A percentile compares a stretch with the other conserved stretches of the same genome.
phyloP scores from a whole-genome alignment of 2,888 invertebrate genomes.

The Cerastoderma edule region DNA sequence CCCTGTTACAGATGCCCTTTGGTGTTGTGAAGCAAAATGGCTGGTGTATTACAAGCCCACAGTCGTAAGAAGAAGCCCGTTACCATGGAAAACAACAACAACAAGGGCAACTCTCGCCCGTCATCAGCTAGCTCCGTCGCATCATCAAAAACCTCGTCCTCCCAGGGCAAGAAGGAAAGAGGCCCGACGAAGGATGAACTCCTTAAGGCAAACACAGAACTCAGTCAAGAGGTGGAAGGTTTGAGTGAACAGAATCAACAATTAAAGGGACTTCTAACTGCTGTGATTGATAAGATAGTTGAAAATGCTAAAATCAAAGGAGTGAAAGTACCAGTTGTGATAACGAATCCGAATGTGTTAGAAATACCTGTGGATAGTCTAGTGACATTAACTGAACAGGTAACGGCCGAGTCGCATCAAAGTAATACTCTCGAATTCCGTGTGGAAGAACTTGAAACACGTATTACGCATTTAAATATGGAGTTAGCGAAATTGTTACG shows the following conservation, averaged over 20 bases:
- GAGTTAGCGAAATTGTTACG: constrained; percentile 77
- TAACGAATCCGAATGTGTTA: constrained; percentile 48
- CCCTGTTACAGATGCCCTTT: not conserved
- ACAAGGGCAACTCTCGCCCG: constrained; percentile 40
- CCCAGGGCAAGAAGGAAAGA: constrained; percentile 39
- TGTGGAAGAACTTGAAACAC: constrained; percentile 80
- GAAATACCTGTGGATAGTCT: constrained; percentile 58
- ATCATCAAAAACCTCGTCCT: constrained; percentile 37
- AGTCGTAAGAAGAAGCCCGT: constrained; percentile 41
- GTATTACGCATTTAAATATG: constrained; percentile 78
- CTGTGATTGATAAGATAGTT: constrained; percentile 63
- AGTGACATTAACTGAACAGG: constrained; percentile 49
- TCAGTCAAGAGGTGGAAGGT: constrained; percentile 58
- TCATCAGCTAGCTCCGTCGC: constrained; percentile 53
- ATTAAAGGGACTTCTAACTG: constrained; percentile 60
- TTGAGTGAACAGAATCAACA: constrained; percentile 61
- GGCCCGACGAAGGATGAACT: constrained; percentile 62
- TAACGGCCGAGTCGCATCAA: constrained; percentile 55
- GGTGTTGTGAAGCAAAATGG: constrained; percentile 30
- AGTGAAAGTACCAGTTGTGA: constrained; percentile 43
- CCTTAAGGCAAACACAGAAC: constrained; percentile 63
- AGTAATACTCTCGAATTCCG: constrained; percentile 69
- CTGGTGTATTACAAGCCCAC: constrained; percentile 22
- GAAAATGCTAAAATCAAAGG: constrained; percentile 67
- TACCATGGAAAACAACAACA: constrained; percentile 17